phyloP scores from a whole-genome alignment of 2,113 vertebrate species.

The Pomatorhinus ruficollis region DNA sequence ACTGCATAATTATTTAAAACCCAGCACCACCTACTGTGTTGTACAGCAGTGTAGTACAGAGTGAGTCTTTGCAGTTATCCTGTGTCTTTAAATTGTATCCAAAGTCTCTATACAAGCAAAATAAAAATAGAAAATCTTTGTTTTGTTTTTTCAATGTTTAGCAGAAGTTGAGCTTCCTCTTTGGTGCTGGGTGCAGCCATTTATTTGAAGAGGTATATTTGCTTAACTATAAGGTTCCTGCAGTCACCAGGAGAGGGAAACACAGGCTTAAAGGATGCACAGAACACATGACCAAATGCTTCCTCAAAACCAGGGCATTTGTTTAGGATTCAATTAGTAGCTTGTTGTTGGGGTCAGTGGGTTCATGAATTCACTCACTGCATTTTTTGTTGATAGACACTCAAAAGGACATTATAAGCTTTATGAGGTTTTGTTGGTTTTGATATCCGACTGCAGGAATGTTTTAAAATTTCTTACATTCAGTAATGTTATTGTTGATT shows the following conservation, averaged over 20 bases:
- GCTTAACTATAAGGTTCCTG: not conserved
- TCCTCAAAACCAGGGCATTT: not conserved
- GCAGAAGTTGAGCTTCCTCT: not conserved
- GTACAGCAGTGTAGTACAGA: not conserved
- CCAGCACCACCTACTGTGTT: not conserved
- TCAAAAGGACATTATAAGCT: not conserved
- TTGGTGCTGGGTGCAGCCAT: not conserved
- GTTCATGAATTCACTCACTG: not conserved
- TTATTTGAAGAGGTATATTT: not conserved
- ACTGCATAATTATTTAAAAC: not conserved
- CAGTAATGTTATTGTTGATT: not conserved
- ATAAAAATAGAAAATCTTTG: not conserved
- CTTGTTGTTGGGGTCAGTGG: not conserved
- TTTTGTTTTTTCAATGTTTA: not conserved
- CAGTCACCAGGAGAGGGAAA: not conserved
- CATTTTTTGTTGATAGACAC: not conserved
- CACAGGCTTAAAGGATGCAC: not conserved
- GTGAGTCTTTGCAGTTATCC: not conserved
- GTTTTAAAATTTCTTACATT: not conserved
- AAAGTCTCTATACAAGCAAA: not conserved
- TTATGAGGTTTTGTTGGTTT: not conserved
- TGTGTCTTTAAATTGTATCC: not conserved
- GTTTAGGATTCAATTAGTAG: not conserved
- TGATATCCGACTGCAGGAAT: not conserved
- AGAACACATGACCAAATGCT: not conserved